These are phyloP conservation scores for Clarias laeviceps DNA, from an alignment of 2,797 vertebrate species.

Conservation along the genomic window DNA sequence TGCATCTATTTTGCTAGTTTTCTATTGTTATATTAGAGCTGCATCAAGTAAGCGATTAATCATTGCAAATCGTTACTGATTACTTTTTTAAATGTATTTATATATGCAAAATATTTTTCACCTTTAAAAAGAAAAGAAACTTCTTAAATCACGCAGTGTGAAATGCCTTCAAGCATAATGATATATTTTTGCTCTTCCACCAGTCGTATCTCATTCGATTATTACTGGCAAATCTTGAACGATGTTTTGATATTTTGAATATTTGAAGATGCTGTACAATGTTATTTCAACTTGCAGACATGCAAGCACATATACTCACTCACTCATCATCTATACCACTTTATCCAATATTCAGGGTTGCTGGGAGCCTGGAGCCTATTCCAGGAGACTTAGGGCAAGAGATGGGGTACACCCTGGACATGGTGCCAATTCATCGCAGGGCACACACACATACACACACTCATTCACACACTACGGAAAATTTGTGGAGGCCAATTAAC, in stretches of 20 bases:
- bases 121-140: not conserved
- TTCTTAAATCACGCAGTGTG: not conserved
- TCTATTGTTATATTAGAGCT: not conserved
- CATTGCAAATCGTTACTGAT: too few relatives aligned
- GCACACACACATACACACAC: too few relatives aligned
- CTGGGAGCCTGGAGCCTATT: too few relatives aligned
- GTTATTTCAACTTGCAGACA: not conserved
- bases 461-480: too few relatives aligned
- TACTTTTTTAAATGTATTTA: too few relatives aligned
- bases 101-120: not conserved
- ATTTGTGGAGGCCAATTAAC: too few relatives aligned
- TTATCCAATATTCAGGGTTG: too few relatives aligned
- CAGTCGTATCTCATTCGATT: not conserved
- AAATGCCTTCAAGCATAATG: not conserved
- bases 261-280: not conserved
- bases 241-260: not conserved
- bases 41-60: not conserved
- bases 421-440: too few relatives aligned
- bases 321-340: too few relatives aligned
- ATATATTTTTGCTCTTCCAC: not conserved
- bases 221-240: not conserved
- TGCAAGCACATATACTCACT: too few relatives aligned
- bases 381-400: too few relatives aligned
- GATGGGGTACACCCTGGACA: too few relatives aligned
- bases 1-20: not conserved